Evolutionary conservation across 2,113 vertebrate genomes (phyloP), one percentile per base, ranked within the genome.

Genomic region (Antechinus stuartii): DNA sequence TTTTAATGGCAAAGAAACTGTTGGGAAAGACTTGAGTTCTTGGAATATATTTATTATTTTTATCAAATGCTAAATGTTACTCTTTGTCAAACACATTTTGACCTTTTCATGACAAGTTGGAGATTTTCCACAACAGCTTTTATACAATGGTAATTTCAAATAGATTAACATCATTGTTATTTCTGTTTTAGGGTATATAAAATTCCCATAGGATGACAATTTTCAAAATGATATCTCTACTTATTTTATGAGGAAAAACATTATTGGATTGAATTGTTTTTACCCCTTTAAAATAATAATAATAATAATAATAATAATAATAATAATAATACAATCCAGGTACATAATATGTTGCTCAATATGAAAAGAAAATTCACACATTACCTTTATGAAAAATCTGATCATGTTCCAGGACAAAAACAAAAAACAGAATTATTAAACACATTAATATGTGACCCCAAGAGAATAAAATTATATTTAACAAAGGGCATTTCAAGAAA

Each of bases 191-290:
- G 35, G 16, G n/a, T 76, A 35, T 61, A 92, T 16, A 89, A 92
- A 92, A 23, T 47, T 91, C 24, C 92, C 54, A 49, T 94, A 24
- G 91, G 14, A 1, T 0, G 30, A 3, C 3, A 92, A 91, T 92
- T 91, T 61, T 92, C 89, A 50, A 93, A 54, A 0, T 92, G 46
- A 47, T 92, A 49, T 49, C 89, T 49, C 89, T 42, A 89, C 54
- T 47, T 68, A 55, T 53, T 92, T 96, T 91, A 50, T 76, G 24
- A 92, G 25, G 91, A 92, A 68, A 27, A 27, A 53, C 56, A 24
- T 90, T 93, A 25, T 30, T n/a, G 49, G 50, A 68, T 47, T 42
- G 35, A 30, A 24, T 84, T 26, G 16, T 90, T 19, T 94, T 56
- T 93, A 93, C 26, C 50, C 23, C 46, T 49, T 55, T 91, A 49